Percentiles rank a stretch among this genome's conserved stretches.
phyloP scores from a whole-genome alignment of 2,113 vertebrate genomes.

The Macquaria australasica region DNA sequence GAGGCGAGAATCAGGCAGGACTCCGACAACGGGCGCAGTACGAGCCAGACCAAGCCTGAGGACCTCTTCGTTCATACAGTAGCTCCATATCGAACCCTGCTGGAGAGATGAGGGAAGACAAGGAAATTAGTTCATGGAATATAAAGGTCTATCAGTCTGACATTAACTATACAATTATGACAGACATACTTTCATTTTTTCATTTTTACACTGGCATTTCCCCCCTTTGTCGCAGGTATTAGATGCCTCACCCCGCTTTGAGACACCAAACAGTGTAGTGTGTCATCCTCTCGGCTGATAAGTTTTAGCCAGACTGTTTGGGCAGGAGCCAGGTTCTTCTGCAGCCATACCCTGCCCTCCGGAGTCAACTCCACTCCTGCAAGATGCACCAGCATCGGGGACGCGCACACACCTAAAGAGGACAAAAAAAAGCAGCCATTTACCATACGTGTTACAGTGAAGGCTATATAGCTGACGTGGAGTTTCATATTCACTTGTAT shows the following conservation, averaged over 20 bases:
- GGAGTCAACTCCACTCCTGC: conserved; percentile 92
- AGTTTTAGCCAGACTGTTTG: conserved; percentile 92
- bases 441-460: not conserved
- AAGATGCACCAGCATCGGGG: conserved; percentile 86
- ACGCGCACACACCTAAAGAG: conserved; percentile 79
- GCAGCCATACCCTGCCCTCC: conserved; percentile 86
- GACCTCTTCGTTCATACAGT: conserved; percentile 91
- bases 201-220: not conserved
- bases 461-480: not conserved
- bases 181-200: not conserved
- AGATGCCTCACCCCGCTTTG: conserved; percentile 85
- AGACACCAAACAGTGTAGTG: conserved; percentile 90
- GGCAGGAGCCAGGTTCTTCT: conserved; percentile 81
- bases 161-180: not conserved
- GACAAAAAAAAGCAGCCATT: not conserved
- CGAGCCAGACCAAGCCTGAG: conserved; percentile 90
- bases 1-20: conserved; percentile 83
- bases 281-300: conserved; percentile 86
- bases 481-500: too few relatives aligned
- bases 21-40: conserved; percentile 83
- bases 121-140: not conserved
- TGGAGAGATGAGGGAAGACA: conserved; percentile 47
- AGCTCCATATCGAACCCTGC: conserved; percentile 86
- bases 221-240: not conserved
- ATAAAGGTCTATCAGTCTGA: not conserved